Percentiles rank a stretch among this genome's conserved stretches.
Conservation (phyloP, 2,797 vertebrate genomes). For the Falco naumanni region DNA sequence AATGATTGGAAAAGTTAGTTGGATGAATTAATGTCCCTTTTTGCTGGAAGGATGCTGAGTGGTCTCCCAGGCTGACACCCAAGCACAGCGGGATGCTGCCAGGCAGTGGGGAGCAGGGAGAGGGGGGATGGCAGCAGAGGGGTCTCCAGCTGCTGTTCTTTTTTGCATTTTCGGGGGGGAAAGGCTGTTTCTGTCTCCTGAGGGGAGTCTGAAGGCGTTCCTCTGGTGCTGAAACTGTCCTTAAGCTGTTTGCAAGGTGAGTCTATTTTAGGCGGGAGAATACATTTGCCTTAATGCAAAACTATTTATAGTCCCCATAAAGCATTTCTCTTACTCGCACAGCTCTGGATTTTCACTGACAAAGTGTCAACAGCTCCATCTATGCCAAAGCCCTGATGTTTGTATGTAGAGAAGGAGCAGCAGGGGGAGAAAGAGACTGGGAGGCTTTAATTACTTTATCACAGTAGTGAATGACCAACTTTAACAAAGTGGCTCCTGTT, state of each 20-base stretch:
- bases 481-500: not conserved
- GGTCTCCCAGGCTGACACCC: not conserved
- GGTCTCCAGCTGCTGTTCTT: not conserved
- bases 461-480: not conserved
- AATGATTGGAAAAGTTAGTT: slow-evolving; percentile 52
- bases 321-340: not conserved
- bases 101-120: not conserved
- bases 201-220: not conserved
- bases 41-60: not conserved
- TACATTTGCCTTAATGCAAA: slow-evolving; percentile 3
- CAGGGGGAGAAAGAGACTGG: not conserved
- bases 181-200: not conserved
- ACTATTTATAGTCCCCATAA: slow-evolving; percentile 13
- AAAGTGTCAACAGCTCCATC: slow-evolving; percentile 32
- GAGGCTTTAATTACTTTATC: slow-evolving; percentile 15
- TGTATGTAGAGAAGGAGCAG: not conserved
- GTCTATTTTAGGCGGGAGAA: not conserved
- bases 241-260: slow-evolving; percentile 35
- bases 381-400: not conserved
- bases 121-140: not conserved
- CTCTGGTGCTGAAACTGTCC: not conserved
- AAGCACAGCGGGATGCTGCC: not conserved
- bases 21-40: not conserved
- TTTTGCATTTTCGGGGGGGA: not conserved
- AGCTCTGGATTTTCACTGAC: slow-evolving; percentile 6